phyloP scores from a whole-genome alignment of 1,140 invertebrate genomes.

The Heliconius hewitsoni region DNA sequence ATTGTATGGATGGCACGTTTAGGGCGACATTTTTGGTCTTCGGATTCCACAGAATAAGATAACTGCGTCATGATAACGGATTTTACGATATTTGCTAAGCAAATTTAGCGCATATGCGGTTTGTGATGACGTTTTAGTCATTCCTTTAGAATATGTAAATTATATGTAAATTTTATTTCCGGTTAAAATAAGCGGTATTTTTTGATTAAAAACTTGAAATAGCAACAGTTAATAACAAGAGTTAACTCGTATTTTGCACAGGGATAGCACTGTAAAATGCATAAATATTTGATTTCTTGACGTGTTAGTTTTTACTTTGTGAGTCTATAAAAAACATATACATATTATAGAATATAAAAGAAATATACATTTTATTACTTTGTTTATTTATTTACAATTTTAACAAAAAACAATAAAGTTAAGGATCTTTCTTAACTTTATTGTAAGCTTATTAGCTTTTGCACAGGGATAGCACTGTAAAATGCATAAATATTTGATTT shows the following conservation, averaged over 20 bases:
- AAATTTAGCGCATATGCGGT: neutral
- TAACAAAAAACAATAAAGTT: no score
- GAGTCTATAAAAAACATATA: neutral
- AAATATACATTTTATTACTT: neutral
- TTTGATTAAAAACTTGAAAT: neutral
- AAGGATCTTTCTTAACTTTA: no score
- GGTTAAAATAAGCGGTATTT: neutral
- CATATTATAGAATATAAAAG: neutral
- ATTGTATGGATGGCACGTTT: constrained; percentile 70
- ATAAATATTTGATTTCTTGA: neutral
- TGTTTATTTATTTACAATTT: no score
- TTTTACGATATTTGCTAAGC: neutral
- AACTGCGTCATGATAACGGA: constrained; percentile 13
- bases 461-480: neutral
- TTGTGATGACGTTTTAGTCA: neutral
- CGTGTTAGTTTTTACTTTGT: neutral
- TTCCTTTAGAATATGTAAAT: constrained; percentile 3
- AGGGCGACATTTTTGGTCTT: constrained; percentile 54
- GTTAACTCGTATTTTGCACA: neutral
- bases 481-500: neutral
- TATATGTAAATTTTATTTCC: constrained; percentile 2
- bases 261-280: neutral
- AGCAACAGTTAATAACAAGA: neutral
- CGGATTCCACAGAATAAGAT: constrained; percentile 44
- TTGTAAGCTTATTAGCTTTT: neutral